A percentile compares a stretch with the other conserved stretches of the same genome.
Conservation (phyloP, 2,113 vertebrate genomes). For the Poicephalus gulielmi region DNA sequence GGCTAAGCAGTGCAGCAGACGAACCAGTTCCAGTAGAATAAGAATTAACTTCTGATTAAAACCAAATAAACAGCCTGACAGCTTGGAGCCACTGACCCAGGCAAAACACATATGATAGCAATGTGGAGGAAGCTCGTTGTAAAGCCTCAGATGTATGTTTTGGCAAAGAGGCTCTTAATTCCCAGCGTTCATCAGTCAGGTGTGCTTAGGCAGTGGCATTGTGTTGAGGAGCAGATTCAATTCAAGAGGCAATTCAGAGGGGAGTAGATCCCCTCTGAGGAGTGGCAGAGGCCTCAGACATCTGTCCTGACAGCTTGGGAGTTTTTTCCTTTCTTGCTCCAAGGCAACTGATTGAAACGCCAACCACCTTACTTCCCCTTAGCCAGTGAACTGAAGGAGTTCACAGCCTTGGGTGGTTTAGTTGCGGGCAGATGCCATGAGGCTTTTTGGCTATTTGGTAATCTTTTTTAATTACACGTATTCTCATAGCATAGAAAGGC, state of each 20-base stretch:
- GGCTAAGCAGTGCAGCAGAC: neutral
- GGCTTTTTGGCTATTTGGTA: neutral
- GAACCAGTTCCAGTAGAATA: conserved; percentile 3
- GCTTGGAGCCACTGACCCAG: conserved; percentile 22
- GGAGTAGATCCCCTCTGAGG: neutral
- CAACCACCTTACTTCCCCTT: neutral
- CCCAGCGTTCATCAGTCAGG: accelerated
- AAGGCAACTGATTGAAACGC: neutral
- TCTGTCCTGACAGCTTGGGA: neutral
- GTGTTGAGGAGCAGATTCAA: neutral
- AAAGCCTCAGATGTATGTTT: neutral
- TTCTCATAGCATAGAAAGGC: neutral
- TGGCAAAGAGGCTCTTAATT: neutral
- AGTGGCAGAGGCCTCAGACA: accelerated
- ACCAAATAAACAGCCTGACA: conserved; percentile 1
- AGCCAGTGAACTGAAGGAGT: neutral
- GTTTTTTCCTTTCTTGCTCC: neutral
- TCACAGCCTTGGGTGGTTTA: neutral
- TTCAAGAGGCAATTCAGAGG: neutral
- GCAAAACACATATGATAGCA: neutral
- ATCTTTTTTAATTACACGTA: neutral
- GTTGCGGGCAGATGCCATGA: neutral
- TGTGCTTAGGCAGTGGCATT: neutral
- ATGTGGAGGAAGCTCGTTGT: neutral
- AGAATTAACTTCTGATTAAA: conserved; percentile 49